Evolutionary conservation across 2,888 invertebrate genomes (phyloP), one percentile per base, ranked within the genome.

Genomic region (Callosobruchus maculatus): DNA sequence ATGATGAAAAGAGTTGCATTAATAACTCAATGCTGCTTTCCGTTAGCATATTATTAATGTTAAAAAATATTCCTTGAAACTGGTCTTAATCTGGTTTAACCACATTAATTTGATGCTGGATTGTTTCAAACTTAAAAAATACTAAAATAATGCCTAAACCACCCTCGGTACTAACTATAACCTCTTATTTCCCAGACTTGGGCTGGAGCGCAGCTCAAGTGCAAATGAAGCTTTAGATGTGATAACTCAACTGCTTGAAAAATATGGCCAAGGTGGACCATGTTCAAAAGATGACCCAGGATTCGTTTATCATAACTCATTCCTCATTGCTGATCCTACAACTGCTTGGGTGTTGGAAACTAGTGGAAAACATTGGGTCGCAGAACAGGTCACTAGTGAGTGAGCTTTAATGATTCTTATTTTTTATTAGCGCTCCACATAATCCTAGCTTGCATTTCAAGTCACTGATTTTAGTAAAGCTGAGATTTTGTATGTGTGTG

Each of bases 301-400:
- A 70, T 90, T 92, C 76, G 88, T 89, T 77, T 92, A 93, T 80
- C 93, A 94, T 84, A 93, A 94, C 83, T 93, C 93, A 72, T 95
- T 93, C 84, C 84, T 95, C 71, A 92, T 94, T 77, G 93, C 92
- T 77, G 95, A 95, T 87, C 85, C 89, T 2, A 88, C 86, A 13
- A 90, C 90, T 78, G 94, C 92, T 22, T 95, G 94, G 94, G 88
- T 92, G 0, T 84, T 95, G 31, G 95, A 95, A 85, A 93, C 94
- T 22, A 92, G 92, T 74, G 95, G 94, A 0, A 91, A 91, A 79
- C 88, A 93, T 75, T 95, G 95, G 95, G 95, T 91, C 0, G 95
- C 94, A 20, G 91, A 94, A 84, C 90, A 90, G 84, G 85, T 94
- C 71, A 89, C 88, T 76, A 87, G 90, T 90, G 86, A 85, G 81